Evolutionary conservation across 2,888 invertebrate genomes (phyloP).

Genomic region (Nectonema munidae): DNA sequence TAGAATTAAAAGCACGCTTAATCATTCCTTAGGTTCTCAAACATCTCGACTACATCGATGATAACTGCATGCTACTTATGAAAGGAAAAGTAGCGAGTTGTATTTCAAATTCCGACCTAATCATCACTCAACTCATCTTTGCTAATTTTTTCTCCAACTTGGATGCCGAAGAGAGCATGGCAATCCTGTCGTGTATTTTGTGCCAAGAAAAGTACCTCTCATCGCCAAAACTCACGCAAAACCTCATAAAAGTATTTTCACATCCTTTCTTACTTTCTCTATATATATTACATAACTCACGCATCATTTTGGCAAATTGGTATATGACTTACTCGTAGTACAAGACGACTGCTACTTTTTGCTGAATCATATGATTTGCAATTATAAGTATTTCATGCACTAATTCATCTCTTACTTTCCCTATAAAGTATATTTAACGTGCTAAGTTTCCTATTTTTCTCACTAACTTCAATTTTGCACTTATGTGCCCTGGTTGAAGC

Average conservation of each 20-base stretch:
- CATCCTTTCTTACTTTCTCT: conserved; percentile 12
- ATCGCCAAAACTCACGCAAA: conserved; percentile 29
- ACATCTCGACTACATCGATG: conserved; percentile 41
- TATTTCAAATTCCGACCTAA: conserved; percentile 41
- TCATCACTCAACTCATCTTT: conserved; percentile 69
- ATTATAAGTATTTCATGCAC: no score
- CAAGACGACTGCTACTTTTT: no score
- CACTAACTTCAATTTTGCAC: no score
- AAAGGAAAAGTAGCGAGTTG: conserved; percentile 55
- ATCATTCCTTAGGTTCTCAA: conserved; percentile 28
- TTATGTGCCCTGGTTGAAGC: no score
- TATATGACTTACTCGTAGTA: no score
- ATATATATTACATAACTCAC: no score
- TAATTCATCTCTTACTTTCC: no score
- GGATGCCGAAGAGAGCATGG: conserved; percentile 61
- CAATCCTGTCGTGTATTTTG: conserved; percentile 58
- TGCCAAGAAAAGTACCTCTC: conserved; percentile 42
- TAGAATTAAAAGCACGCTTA: conserved; percentile 6
- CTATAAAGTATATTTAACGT: no score
- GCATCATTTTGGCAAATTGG: no score
- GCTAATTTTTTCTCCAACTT: conserved; percentile 53
- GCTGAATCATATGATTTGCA: no score
- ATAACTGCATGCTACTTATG: conserved; percentile 34
- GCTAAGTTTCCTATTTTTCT: no score
- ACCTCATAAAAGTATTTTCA: conserved; percentile 28